phyloP scores from a whole-genome alignment of 2,797 vertebrate genomes.

The Falco cherrug region DNA sequence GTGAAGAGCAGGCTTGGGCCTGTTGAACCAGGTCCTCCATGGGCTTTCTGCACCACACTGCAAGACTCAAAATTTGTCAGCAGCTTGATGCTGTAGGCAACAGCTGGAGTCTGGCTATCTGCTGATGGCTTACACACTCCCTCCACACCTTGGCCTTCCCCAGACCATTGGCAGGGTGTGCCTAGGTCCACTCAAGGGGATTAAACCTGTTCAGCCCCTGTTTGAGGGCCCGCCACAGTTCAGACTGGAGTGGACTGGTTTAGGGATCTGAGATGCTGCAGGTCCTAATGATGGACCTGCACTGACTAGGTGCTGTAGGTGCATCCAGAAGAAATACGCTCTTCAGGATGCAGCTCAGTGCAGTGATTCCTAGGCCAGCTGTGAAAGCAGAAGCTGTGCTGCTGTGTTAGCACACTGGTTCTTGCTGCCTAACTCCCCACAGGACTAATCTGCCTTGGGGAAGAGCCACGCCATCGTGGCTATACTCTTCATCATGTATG shows the following conservation, averaged over 20 bases:
- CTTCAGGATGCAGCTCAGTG: neutral
- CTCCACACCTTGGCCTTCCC: neutral
- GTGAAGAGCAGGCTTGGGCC: neutral
- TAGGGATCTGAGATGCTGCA: neutral
- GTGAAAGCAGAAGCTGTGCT: neutral
- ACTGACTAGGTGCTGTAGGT: neutral
- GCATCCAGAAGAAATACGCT: neutral
- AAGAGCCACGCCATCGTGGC: rapidly evolving
- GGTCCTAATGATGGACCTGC: neutral
- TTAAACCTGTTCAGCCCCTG: neutral
- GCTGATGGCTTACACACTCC: neutral
- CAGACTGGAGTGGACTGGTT: neutral
- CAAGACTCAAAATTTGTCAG: neutral
- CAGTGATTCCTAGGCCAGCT: neutral
- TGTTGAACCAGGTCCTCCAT: neutral
- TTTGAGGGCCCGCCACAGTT: neutral
- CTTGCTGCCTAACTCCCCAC: neutral
- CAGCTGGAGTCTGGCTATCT: neutral
- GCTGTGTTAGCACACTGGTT: neutral
- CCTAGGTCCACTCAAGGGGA: neutral
- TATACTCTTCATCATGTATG: neutral
- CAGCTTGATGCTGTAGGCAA: neutral
- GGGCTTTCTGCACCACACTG: neutral
- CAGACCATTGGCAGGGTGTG: neutral
- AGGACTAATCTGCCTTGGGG: neutral